Evolutionary conservation across 53 echinoderm and acorn worm genomes (phyloP), one percentile per base, ranked within the genome.

Genomic region (Echinometra lucunter): DNA sequence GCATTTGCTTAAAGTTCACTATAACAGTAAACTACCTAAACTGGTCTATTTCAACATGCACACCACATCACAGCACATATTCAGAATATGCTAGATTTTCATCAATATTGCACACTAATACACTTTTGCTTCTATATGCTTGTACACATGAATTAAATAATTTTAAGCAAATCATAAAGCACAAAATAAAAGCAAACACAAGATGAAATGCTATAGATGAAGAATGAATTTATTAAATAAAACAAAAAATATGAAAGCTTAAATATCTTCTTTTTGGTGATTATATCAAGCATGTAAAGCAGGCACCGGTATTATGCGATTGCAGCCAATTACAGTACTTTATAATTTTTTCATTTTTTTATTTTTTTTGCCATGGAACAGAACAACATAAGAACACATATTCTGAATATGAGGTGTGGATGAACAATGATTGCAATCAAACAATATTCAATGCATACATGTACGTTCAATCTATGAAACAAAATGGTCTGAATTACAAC

Each of bases 141-240:
- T 78, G 42, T 42, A 42, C 7, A 17, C 13, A 32, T 28, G 11
- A 30, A 69, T 69, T 30, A 69, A 30, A 6, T 69, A 69, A 78
- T 72, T 42, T 78, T 3, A 42, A 6, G 23, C 21, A 78, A 78
- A 38, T 78, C 78, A 78, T 78, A 78, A 32, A 78, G 42, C 78
- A 78, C 78, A 78, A 78, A 78, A 78, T 78, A 78, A 78, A 78
- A 78, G 38, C 42, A 78, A 69, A 69, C 16, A 78, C 78, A 78
- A 42, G 42, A 78, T 40, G 42, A 18, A 38, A 78, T 78, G 21
- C 38, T 40, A 19, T 78, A 34, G 21, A 40, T 78, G 78, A 38
- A 21, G 19, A 78, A 40, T 78, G 38, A 42, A 44, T 78, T 78
- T 78, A 78, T 78, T 78, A 78, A 78, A 78, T 78, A 42, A 35